phyloP scores from a whole-genome alignment of 2,113 vertebrate species.

The Sigmodon hispidus region DNA sequence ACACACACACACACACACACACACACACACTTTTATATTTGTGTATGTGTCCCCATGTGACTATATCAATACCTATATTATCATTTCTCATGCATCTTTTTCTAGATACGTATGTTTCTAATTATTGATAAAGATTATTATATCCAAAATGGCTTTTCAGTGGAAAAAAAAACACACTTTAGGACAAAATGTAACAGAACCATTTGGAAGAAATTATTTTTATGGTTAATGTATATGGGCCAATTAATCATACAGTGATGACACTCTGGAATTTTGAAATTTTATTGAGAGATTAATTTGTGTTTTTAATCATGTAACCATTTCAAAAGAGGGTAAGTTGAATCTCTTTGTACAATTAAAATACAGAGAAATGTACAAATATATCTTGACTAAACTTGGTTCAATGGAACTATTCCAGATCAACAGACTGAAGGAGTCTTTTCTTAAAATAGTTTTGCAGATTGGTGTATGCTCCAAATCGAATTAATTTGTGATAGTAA shows the following conservation, averaged over 20 bases:
- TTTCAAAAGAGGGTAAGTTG: conserved; percentile 48
- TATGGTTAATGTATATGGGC: conserved; percentile 42
- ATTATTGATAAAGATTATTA: conserved; percentile 60
- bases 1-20: not conserved
- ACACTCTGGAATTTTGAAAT: conserved; percentile 55
- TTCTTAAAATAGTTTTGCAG: conserved; percentile 68
- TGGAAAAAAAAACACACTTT: conserved; percentile 49
- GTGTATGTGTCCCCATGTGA: not conserved
- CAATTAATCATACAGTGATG: conserved; percentile 29
- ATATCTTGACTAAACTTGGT: conserved; percentile 61
- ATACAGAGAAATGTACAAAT: conserved; percentile 61
- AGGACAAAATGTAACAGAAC: conserved; percentile 39
- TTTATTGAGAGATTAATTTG: conserved; percentile 57
- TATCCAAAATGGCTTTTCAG: conserved; percentile 67
- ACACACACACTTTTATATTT: not conserved
- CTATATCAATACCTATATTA: conserved; percentile 9
- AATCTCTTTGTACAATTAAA: conserved; percentile 69
- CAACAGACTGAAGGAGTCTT: conserved; percentile 51
- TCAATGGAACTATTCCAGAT: conserved; percentile 69
- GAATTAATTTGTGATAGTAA: conserved; percentile 63
- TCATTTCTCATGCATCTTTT: conserved; percentile 55
- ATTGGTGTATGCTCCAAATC: conserved; percentile 51
- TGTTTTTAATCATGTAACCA: conserved; percentile 40
- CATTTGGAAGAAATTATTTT: conserved; percentile 59
- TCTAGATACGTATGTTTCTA: conserved; percentile 59